These are phyloP conservation scores for Heliconius charithonia DNA, from an alignment of 2,888 invertebrate genomes.

Conservation along the genomic window DNA sequence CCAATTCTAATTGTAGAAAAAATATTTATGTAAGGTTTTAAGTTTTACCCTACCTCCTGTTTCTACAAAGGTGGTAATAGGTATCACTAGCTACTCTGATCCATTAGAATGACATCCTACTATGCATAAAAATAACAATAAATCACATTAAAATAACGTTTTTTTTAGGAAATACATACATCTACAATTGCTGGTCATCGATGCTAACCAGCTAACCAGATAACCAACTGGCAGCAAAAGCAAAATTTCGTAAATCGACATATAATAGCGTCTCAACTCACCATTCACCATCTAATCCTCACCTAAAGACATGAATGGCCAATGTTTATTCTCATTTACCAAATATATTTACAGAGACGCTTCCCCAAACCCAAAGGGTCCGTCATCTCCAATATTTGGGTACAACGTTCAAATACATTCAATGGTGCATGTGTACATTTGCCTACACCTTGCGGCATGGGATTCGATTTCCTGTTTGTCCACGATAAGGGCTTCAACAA, in stretches of 20 bases:
- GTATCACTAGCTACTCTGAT: too few relatives aligned
- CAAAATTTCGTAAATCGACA: background rate
- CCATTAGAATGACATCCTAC: too few relatives aligned
- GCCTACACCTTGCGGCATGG: constrained; percentile 54
- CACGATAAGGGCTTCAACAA: constrained; percentile 65
- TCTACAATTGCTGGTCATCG: too few relatives aligned
- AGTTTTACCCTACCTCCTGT: background rate
- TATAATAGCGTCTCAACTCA: constrained; percentile 7
- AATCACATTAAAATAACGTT: too few relatives aligned
- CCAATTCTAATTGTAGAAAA: background rate
- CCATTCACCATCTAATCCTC: constrained; percentile 18
- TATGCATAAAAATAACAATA: too few relatives aligned
- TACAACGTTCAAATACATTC: constrained; percentile 57
- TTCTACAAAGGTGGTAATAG: background rate
- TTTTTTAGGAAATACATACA: too few relatives aligned
- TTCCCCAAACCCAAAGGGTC: constrained; percentile 58
- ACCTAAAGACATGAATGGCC: constrained; percentile 46
- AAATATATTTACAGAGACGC: constrained; percentile 54
- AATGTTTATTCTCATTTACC: constrained; percentile 48
- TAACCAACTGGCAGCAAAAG: background rate
- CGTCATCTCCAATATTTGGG: constrained; percentile 59
- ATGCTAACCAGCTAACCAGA: too few relatives aligned
- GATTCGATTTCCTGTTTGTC: constrained; percentile 64
- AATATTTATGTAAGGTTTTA: background rate
- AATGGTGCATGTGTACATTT: constrained; percentile 57